Evolutionary conservation across 1,140 invertebrate genomes (phyloP), one percentile per base, ranked within the genome.

Genomic region (Idris sp.): DNA sequence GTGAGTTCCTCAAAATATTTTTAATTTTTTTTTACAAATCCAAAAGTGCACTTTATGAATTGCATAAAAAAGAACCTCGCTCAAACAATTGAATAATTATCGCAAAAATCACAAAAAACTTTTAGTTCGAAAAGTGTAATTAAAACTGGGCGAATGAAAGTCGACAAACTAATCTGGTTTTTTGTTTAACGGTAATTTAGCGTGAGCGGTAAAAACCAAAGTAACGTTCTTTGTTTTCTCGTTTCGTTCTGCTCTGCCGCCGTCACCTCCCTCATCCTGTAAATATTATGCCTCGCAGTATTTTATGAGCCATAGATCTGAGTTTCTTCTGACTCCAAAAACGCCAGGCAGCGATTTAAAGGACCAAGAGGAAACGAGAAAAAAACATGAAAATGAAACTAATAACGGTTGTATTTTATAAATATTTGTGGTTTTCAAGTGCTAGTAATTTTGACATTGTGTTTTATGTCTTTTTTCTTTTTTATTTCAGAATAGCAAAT

Each of bases 401-500:
- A 56, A 68, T 59, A 19, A 25, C 53, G 22, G 36, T 59, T 48
- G 30, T 59, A 46, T 59, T 59, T 59, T 46, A 61, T 35, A 56
- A 58, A 69, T 69, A 9, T 35, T 22, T 49, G 28, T 68, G n/a
- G n/a, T n/a, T n/a, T n/a, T n/a, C n/a, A n/a, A n/a, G n/a, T n/a
- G n/a, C n/a, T n/a, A n/a, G n/a, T n/a, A n/a, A n/a, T n/a, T n/a
- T n/a, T n/a, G n/a, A n/a, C n/a, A n/a, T n/a, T n/a, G n/a, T n/a
- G n/a, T n/a, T n/a, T n/a, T n/a, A n/a, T n/a, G n/a, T n/a, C n/a
- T 58, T 19, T 13, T 58, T 43, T 10, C 48, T 58, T 68, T 58
- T 68, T 49, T 46, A 61, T 61, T 59, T 59, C 54, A 51, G 15
- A 48, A 36, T n/a, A n/a, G n/a, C n/a, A n/a, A n/a, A n/a, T n/a